Evolutionary conservation across 2,113 vertebrate genomes (phyloP).

Genomic region (Cyanoderma ruficeps): DNA sequence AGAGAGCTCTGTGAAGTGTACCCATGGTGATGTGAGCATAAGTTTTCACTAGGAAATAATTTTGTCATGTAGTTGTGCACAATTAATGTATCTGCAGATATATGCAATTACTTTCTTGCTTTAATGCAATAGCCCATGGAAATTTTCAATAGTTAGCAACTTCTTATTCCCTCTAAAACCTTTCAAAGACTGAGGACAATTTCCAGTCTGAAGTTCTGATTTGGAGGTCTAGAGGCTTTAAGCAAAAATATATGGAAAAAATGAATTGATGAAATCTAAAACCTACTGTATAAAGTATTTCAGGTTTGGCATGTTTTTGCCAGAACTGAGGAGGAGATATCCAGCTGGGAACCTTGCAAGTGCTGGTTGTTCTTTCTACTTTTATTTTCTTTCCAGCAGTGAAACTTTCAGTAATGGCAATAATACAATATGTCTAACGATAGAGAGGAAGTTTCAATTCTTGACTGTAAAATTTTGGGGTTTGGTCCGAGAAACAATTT

Average conservation of each 20-base stretch:
- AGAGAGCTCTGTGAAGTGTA: neutral
- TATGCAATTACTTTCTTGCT: neutral
- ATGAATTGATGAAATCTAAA: neutral
- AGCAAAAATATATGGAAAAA: neutral
- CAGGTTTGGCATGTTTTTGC: neutral
- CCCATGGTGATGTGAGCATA: neutral
- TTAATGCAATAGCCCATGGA: neutral
- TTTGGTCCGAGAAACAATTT: neutral
- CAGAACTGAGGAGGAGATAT: neutral
- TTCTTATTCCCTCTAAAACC: neutral
- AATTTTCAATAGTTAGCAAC: neutral
- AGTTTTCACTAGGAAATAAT: neutral
- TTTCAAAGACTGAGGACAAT: neutral
- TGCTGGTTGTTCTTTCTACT: neutral
- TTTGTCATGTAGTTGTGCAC: neutral
- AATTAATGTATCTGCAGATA: neutral
- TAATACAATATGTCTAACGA: neutral
- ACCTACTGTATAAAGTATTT: neutral
- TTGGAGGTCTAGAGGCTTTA: neutral
- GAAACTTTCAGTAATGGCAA: neutral
- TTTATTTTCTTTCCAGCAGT: neutral
- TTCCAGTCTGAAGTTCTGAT: neutral
- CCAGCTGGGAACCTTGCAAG: neutral
- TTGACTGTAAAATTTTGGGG: neutral
- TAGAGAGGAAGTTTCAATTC: neutral